These are phyloP conservation scores for Aspiorhynchus laticeps DNA, from an alignment of 2,113 vertebrate genomes.

Conservation along the genomic window DNA sequence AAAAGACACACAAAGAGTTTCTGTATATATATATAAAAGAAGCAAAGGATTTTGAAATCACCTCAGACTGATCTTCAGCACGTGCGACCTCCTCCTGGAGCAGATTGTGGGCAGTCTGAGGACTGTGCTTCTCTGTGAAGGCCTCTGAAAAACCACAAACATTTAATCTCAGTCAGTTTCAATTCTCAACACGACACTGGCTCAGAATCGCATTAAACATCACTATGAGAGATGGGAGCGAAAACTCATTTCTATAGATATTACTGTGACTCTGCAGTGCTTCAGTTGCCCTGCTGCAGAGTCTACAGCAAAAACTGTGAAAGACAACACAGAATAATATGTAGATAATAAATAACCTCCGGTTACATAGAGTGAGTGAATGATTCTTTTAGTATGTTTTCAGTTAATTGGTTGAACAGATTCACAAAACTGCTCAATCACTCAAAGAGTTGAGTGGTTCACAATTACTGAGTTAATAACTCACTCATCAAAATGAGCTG, in stretches of 20 bases:
- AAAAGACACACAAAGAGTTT: neutral
- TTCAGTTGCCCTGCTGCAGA: neutral
- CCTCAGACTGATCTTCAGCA: slow-evolving; percentile 91
- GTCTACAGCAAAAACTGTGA: neutral
- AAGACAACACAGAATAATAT: neutral
- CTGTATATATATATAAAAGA: neutral
- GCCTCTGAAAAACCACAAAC: slow-evolving; percentile 76
- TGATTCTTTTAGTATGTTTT: neutral
- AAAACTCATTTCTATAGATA: neutral
- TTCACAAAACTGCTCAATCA: neutral
- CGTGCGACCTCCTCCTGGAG: slow-evolving; percentile 87
- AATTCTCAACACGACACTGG: neutral
- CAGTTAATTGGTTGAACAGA: neutral
- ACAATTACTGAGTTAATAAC: neutral
- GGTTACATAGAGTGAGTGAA: neutral
- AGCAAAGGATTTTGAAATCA: slow-evolving; percentile 67
- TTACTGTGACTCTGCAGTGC: neutral
- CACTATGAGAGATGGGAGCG: neutral
- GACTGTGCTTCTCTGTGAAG: slow-evolving; percentile 81
- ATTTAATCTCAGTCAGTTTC: slow-evolving; percentile 45
- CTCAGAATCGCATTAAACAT: neutral
- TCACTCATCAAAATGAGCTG: neutral
- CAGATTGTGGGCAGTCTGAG: slow-evolving; percentile 82
- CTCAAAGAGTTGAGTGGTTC: neutral
- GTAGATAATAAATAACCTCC: neutral